A percentile compares a stretch with the other conserved stretches of the same genome.
These are phyloP conservation scores for Lepisosteus oculatus DNA, from an alignment of 2,113 vertebrate species.

Conservation along the genomic window DNA sequence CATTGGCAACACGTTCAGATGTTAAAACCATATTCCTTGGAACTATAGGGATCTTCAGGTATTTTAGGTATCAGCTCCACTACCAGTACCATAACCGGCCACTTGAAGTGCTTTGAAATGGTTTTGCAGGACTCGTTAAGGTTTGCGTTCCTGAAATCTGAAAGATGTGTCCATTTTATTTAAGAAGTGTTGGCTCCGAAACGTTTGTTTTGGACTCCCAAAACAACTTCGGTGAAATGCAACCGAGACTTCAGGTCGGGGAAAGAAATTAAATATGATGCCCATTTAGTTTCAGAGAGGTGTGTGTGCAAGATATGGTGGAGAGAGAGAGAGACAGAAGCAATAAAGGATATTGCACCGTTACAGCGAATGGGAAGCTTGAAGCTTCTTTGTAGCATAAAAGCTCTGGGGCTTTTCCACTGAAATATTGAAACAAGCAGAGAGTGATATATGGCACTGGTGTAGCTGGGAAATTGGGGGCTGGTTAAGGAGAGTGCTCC, in stretches of 20 bases:
- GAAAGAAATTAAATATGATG: not conserved
- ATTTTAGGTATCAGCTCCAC: no score
- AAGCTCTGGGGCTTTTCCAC: not conserved
- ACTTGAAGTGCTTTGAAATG: no score
- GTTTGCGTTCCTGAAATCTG: no score
- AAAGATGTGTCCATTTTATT: no score
- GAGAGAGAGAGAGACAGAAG: not conserved
- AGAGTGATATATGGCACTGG: not conserved
- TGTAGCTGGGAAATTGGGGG: slow-evolving; percentile 21
- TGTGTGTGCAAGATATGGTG: not conserved
- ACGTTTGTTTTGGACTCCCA: no score
- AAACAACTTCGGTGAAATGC: no score
- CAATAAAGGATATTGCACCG: not conserved
- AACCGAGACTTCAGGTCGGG: not conserved
- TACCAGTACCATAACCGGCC: no score
- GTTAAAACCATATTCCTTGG: no score
- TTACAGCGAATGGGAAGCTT: not conserved
- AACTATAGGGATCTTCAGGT: no score
- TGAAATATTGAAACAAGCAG: slow-evolving; percentile 9
- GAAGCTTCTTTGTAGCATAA: not conserved
- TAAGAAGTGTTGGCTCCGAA: no score
- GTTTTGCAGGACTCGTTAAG: no score
- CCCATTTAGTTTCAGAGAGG: not conserved
- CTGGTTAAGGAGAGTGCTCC: not conserved
- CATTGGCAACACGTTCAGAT: no score